Base-by-base conservation (phyloP, 1,140 invertebrate species). In the Atta texana region DNA sequence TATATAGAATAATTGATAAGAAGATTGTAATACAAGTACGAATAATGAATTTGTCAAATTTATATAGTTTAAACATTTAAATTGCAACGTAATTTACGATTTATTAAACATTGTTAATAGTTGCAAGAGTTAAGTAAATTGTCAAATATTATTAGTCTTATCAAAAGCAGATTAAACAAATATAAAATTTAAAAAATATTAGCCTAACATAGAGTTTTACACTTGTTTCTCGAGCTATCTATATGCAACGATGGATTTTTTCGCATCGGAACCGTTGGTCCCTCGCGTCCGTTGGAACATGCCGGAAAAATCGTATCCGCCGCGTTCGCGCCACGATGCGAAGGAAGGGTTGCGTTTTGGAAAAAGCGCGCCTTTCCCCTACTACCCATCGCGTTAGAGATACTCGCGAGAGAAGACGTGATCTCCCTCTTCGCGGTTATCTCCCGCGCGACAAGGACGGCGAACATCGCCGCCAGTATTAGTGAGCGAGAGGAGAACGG, bases 341-440 rank as follows among this genome's bases (percentile, higher is more conserved):
- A 51, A 51, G 64, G 77, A 86, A 76, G 87, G 87, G 87, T 88
- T 68, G 63, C 72, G 80, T 88, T 85, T 71, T 75, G 63, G 71
- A 76, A 76, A 77, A 76, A 86, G 85, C 85, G 82, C 74, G 74
- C 75, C 82, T 85, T 78, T 49, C 82, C 64, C 82, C 49, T 34
- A 31, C 82, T 6, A 28, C 14, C 21, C 74, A 34, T 3, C 74
- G 44, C 16, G 44, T 18, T 18, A 39, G 53, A 53, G 74, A 64
- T 85, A 64, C 34, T 59, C 72, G 59, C 72, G 59, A 75, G 61
- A 85, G 34, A 77, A 77, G 61, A 53, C 59, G 44, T 31, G 44
- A 28, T 85, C 82, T 85, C 82, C 61, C 72, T 85, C 82, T 18
- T 66, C 82, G 63, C 28, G 44, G 85, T 59, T 86, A 86, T 76